Base-by-base conservation (phyloP, 2,888 invertebrate genomes). In the Lasioglossum leucozonium region DNA sequence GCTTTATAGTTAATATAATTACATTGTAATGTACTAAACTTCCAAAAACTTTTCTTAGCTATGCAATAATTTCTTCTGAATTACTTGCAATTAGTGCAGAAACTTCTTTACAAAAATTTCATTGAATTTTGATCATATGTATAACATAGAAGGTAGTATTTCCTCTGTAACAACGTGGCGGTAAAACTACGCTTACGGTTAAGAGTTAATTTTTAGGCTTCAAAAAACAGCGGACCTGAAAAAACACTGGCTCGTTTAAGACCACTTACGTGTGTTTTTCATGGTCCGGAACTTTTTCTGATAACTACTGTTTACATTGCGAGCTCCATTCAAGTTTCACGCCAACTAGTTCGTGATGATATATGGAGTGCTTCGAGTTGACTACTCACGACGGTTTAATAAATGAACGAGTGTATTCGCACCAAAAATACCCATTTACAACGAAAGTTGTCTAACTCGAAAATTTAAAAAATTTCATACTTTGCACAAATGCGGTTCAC, bases 241-340 rank as follows among this genome's bases (percentile, higher is more conserved):
- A 62, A 65, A 65, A 65, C 65, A 65, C 8, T 22, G 16, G 34
- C 65, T 65, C 34, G 34, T 65, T 65, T 65, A 65, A 65, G 62
- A 65, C 65, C 34, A 65, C 18, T 65, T 34, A 34, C 34, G 65
- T 4, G 65, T 22, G 34, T 34, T 65, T 65, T 62, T 34, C 30
- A 65, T 34, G 65, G 34, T 10, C 30, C 34, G 65, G 10, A 65
- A 65, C 65, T 65, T 65, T 65, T 65, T 65, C 65, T 34, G 65
- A 34, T 65, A 65, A 22, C 65, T 34, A 34, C 22, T 65, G 65
- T 65, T 65, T 65, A 18, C 34, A 65, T 34, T 65, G 18, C 34
- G 18, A 34, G 8, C 30, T 30, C 34, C 30, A 30, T 62, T 62
- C 62, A 62, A 62, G 62, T 30, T 62, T 30, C 62, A 16, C 30